These are phyloP conservation scores for Florisuga fusca DNA, from an alignment of 2,797 vertebrate species.

Conservation along the genomic window DNA sequence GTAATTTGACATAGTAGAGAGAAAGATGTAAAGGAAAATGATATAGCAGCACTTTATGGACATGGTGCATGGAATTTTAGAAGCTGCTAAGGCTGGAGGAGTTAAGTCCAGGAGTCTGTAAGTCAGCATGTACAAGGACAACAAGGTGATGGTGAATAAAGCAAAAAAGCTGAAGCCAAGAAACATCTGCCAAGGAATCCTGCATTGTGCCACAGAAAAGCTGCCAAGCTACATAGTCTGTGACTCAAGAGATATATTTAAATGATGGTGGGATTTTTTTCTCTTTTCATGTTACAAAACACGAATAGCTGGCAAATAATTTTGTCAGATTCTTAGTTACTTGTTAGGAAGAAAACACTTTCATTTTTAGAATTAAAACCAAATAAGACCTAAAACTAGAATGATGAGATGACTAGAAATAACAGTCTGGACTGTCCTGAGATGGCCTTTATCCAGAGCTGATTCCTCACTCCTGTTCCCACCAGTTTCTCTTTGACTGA, in stretches of 20 bases:
- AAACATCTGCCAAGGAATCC: constrained; percentile 39
- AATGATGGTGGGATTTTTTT: background rate
- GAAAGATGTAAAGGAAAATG: background rate
- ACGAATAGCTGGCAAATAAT: constrained; percentile 26
- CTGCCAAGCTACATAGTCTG: constrained; percentile 34
- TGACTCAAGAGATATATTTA: constrained; percentile 50
- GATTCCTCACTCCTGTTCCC: background rate
- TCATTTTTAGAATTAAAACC: constrained; percentile 50
- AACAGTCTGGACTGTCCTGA: constrained; percentile 10
- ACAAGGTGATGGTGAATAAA: constrained; percentile 32
- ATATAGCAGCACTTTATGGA: background rate
- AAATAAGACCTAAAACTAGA: constrained; percentile 37
- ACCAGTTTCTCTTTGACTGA: background rate
- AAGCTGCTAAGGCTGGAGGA: background rate
- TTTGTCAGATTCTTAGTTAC: constrained; percentile 48
- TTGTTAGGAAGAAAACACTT: constrained; percentile 43
- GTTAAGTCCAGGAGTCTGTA: background rate
- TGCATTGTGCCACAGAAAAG: background rate
- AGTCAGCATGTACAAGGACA: background rate
- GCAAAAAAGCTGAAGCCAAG: constrained; percentile 12
- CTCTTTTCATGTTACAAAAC: constrained; percentile 30
- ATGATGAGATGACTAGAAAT: constrained; percentile 39
- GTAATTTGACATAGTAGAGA: background rate
- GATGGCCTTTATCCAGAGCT: constrained; percentile 41
- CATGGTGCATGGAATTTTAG: background rate